Percentiles rank a stretch among this genome's conserved stretches.
Conservation (phyloP, 2,888 invertebrate genomes). For the Ectemnius continuus region DNA sequence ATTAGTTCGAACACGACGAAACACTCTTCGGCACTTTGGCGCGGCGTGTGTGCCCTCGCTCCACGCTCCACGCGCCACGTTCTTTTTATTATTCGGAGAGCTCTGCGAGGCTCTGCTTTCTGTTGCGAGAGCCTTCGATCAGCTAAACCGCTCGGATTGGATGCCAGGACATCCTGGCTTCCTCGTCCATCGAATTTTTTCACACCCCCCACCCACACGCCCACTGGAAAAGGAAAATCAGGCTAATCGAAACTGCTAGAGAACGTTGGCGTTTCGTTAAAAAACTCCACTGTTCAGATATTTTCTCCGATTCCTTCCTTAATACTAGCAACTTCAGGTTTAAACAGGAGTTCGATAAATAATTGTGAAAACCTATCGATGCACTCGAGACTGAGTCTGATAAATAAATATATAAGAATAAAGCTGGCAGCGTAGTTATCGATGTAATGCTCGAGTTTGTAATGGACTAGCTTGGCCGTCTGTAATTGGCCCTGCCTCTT, state of each 20-base stretch:
- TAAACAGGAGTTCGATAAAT: too few species aligned
- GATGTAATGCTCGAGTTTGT: too few species aligned
- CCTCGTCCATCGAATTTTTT: slow-evolving; percentile 36
- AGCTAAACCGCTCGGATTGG: slow-evolving; percentile 44
- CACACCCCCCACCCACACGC: not conserved
- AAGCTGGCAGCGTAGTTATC: too few species aligned
- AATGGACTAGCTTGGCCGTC: too few species aligned
- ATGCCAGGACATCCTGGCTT: slow-evolving; percentile 35
- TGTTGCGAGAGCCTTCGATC: slow-evolving; percentile 30
- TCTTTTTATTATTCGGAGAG: slow-evolving; percentile 61
- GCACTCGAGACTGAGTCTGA: too few species aligned
- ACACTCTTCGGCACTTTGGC: slow-evolving; percentile 73
- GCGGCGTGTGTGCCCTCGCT: slow-evolving; percentile 48
- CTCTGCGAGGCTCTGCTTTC: slow-evolving; percentile 25
- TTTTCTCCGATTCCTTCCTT: not conserved
- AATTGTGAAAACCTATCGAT: too few species aligned
- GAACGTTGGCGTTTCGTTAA: not conserved
- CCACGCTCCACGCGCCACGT: slow-evolving; percentile 19
- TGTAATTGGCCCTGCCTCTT: too few species aligned
- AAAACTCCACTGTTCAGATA: not conserved
- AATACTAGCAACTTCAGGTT: too few species aligned
- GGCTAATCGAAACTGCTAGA: not conserved
- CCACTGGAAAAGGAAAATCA: not conserved
- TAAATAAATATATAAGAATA: too few species aligned
- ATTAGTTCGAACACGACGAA: slow-evolving; percentile 69